Base-by-base conservation (phyloP, 2,888 invertebrate genomes). In the Hemistola chrysoprasaria region DNA sequence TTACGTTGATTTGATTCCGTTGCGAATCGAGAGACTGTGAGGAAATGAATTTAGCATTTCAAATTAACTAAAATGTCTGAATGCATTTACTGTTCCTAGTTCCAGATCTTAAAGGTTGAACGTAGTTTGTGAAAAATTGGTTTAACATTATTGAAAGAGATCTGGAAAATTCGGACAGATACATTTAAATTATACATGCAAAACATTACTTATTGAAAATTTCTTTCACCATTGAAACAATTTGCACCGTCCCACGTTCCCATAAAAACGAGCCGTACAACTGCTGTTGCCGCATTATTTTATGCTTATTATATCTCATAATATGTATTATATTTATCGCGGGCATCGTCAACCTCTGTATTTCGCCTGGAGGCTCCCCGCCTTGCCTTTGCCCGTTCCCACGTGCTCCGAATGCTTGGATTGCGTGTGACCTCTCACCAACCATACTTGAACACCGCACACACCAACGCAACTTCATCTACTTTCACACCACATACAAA, bases 361-460 rank as follows among this genome's bases (percentile, higher is more conserved):
- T 69, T 63, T 72, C 59, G 85, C 86, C 86, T 55, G 62, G 58
- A 79, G 86, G 82, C 71, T 56, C 71, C 65, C 83, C 80, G 84
- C 84, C 85, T 79, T 58, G 62, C 62, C 66, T 62, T 54, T 60
- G 66, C 58, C 62, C 72, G 75, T 88, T 88, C 88, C 88, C 88
- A 87, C 88, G 86, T 88, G 88, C 77, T 68, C 79, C 62, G 81
- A 88, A 87, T 87, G 86, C 81, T 82, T 70, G 75, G 76, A 85
- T 88, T 83, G 87, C 88, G 86, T 88, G 88, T 73, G 81, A 83
- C 82, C 83, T 78, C 74, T 69, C 72, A 73, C 74, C 66, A 74
- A 71, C 66, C 63, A 62, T 67, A 62, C 62, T 40, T 53, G 71
- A 73, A 70, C 71, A 77, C 53, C 71, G n/a, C 74, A 72, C 73